These are phyloP conservation scores for Eupelmus urozonus DNA, from an alignment of 2,888 invertebrate genomes.

Conservation along the genomic window DNA sequence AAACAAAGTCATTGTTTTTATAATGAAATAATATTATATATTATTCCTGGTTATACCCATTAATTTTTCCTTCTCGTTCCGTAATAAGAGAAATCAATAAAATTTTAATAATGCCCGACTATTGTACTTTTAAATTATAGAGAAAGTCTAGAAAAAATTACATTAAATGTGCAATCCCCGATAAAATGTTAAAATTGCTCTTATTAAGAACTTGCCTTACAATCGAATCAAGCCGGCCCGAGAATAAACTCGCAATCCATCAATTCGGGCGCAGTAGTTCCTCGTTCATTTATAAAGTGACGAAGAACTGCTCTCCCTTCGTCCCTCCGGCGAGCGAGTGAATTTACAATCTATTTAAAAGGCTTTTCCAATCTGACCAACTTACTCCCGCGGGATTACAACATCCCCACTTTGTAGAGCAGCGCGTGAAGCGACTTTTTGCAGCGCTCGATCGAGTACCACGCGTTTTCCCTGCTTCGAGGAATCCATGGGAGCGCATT, in stretches of 20 bases:
- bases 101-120: too few relatives aligned
- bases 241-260: slow-evolving; percentile 41
- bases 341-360: slow-evolving; percentile 72
- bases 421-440: neutral
- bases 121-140: too few relatives aligned
- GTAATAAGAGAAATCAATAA: too few relatives aligned
- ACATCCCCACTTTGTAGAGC: too few relatives aligned
- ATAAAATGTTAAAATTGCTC: too few relatives aligned
- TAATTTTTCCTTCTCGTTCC: too few relatives aligned
- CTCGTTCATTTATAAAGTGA: slow-evolving; percentile 56
- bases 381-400: slow-evolving; percentile 48
- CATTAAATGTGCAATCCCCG: too few relatives aligned
- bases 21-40: too few relatives aligned
- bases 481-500: neutral
- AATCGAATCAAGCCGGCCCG: slow-evolving; percentile 22
- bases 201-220: neutral
- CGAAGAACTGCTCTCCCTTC: slow-evolving; percentile 28
- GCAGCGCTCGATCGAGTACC: neutral
- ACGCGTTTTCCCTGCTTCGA: neutral
- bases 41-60: too few relatives aligned
- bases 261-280: slow-evolving; percentile 22
- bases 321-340: slow-evolving; percentile 46
- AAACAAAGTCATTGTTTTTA: too few relatives aligned
- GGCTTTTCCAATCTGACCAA: slow-evolving; percentile 68
- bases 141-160: too few relatives aligned